Percentiles rank a stretch among this genome's conserved stretches.
Evolutionary conservation across 1,140 invertebrate species (phyloP).

Genomic region (Hyles euphorbiae): DNA sequence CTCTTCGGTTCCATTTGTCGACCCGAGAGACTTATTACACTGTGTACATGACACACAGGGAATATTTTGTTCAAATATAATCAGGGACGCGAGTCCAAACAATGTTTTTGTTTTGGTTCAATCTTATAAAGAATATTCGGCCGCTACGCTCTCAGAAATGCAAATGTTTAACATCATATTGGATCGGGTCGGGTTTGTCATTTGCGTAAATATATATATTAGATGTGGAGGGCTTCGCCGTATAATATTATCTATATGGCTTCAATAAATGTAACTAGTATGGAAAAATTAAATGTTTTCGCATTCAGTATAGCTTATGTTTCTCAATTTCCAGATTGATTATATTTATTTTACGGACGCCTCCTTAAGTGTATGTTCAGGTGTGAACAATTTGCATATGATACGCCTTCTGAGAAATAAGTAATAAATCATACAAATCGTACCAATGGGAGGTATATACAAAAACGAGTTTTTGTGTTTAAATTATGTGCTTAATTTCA

Average conservation of each 20-base stretch:
- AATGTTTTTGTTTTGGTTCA: slow-evolving; percentile 59
- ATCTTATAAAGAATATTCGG: slow-evolving; percentile 45
- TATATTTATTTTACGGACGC: not conserved
- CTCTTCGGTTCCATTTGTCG: slow-evolving; percentile 60
- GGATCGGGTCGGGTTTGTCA: slow-evolving; percentile 32
- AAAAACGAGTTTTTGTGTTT: too few relatives aligned
- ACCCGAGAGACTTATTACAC: slow-evolving; percentile 69
- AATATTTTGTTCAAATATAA: slow-evolving; percentile 73
- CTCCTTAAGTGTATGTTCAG: too few relatives aligned
- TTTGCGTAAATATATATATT: slow-evolving; percentile 20
- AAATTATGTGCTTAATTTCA: too few relatives aligned
- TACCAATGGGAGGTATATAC: too few relatives aligned
- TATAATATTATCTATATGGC: slow-evolving; percentile 11
- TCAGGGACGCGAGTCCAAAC: slow-evolving; percentile 64
- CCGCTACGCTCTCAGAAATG: slow-evolving; percentile 33
- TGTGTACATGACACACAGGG: slow-evolving; percentile 61
- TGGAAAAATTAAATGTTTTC: slow-evolving; percentile 1
- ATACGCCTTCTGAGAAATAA: too few relatives aligned
- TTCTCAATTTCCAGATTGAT: not conserved
- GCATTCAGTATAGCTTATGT: not conserved
- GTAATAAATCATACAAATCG: too few relatives aligned
- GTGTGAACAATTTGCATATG: too few relatives aligned
- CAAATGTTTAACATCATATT: slow-evolving; percentile 64
- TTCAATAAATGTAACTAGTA: not conserved
- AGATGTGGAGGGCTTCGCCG: slow-evolving; percentile 13